Conservation (phyloP, 2,888 invertebrate genomes). For the Drosophila infuscata region DNA sequence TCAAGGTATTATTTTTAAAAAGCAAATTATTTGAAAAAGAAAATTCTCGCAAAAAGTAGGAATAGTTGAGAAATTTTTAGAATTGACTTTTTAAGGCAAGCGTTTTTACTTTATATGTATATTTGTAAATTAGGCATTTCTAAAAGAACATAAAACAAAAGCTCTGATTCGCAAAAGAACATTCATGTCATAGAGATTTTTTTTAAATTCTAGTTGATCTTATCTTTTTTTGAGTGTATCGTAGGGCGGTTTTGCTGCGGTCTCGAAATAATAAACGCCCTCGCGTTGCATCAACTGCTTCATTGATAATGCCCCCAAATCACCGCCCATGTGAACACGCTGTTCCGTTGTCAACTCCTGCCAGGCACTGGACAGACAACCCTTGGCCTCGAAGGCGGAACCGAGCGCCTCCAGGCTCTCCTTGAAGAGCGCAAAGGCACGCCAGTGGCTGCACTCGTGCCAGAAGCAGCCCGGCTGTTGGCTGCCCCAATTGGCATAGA, state of each 20-base stretch:
- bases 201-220: background rate
- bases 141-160: background rate
- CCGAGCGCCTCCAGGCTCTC: conserved; percentile 50
- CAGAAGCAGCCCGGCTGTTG: conserved; percentile 87
- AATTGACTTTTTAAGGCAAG: background rate
- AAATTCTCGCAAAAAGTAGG: background rate
- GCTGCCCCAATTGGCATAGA: conserved; percentile 87
- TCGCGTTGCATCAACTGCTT: conserved; percentile 56
- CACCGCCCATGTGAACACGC: conserved; percentile 71
- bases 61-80: background rate
- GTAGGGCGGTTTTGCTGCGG: conserved; percentile 74
- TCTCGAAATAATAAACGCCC: conserved; percentile 81
- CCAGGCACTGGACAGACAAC: conserved; percentile 72
- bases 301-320: conserved; percentile 54
- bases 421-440: conserved; percentile 81
- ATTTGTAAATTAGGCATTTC: background rate
- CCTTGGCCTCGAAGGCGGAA: conserved; percentile 60
- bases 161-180: background rate
- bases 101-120: background rate
- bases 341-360: conserved; percentile 67
- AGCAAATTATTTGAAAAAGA: background rate
- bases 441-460: conserved; percentile 82
- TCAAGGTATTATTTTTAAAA: background rate
- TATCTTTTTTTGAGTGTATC: conserved; percentile 4
- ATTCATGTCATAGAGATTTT: background rate